phyloP scores from a whole-genome alignment of 2,797 vertebrate genomes.

The Clarias laeviceps region DNA sequence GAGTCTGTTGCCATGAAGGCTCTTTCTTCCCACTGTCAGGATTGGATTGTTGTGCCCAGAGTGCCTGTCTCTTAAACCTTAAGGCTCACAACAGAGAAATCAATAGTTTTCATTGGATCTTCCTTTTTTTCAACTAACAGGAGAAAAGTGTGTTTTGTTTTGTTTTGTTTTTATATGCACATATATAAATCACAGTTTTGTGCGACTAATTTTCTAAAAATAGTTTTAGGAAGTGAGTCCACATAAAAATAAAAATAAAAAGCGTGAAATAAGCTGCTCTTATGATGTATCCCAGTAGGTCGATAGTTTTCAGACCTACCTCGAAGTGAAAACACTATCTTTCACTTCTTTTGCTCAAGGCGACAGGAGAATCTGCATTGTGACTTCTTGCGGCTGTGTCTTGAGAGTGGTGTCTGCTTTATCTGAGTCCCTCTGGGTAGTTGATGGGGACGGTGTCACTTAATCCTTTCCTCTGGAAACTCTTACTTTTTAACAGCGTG shows the following conservation, averaged over 20 bases:
- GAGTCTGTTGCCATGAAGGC: conserved; percentile 26
- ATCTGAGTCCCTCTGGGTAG: conserved; percentile 4
- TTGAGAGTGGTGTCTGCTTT: conserved; percentile 15
- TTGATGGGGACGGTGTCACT: conserved; percentile 27
- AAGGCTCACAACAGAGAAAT: conserved; percentile 32
- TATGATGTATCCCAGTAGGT: neutral
- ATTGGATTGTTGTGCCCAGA: conserved; percentile 34
- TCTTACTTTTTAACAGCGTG: neutral
- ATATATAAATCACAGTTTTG: conserved; percentile 9
- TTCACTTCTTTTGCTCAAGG: neutral
- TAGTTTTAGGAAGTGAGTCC: no score
- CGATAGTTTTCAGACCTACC: neutral
- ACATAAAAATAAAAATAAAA: neutral
- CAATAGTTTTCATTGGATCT: conserved; percentile 43
- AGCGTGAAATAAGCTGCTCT: neutral
- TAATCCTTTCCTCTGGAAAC: conserved; percentile 15
- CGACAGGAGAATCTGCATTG: neutral
- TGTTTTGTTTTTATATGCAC: neutral
- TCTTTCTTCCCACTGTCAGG: conserved; percentile 33
- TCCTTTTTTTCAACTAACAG: conserved; percentile 14
- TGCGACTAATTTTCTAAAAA: neutral
- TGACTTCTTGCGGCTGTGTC: neutral
- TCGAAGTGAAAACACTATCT: neutral
- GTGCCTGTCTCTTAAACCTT: conserved; percentile 30
- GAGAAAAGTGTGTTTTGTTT: neutral